These are phyloP conservation scores for Cyclophora albipunctata DNA, from an alignment of 2,888 invertebrate species.

Conservation along the genomic window DNA sequence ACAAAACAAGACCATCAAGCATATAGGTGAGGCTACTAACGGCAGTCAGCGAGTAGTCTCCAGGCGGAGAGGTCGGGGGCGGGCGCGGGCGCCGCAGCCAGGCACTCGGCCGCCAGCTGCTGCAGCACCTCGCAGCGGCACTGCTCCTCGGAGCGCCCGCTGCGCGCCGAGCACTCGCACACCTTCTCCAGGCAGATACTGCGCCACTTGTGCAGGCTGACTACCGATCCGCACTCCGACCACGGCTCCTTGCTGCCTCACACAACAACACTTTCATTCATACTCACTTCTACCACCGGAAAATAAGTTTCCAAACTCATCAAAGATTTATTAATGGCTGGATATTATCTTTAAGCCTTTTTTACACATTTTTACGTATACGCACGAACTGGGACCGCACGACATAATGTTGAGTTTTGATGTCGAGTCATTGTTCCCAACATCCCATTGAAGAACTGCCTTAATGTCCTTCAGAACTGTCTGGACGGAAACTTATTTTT, in stretches of 20 bases:
- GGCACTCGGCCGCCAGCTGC: slow-evolving; percentile 83
- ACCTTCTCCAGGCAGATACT: slow-evolving; percentile 84
- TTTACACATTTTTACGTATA: too few relatives aligned
- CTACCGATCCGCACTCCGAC: slow-evolving; percentile 75
- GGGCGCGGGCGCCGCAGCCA: slow-evolving; percentile 62
- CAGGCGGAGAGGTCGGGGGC: slow-evolving; percentile 80
- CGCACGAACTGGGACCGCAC: too few relatives aligned
- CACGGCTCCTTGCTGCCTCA: slow-evolving; percentile 77
- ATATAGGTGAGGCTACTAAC: slow-evolving; percentile 53
- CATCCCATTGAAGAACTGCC: too few relatives aligned
- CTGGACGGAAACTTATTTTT: too few relatives aligned
- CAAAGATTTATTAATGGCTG: too few relatives aligned
- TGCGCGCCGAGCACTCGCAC: slow-evolving; percentile 81
- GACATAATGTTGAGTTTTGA: too few relatives aligned
- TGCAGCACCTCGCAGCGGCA: slow-evolving; percentile 84
- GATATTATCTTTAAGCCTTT: too few relatives aligned
- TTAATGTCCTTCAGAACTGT: too few relatives aligned
- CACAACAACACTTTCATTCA: not conserved
- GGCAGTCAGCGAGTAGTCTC: slow-evolving; percentile 82
- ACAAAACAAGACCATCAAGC: too few relatives aligned
- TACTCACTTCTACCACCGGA: too few relatives aligned
- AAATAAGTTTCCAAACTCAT: too few relatives aligned
- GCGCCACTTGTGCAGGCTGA: slow-evolving; percentile 81
- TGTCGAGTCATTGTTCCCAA: too few relatives aligned
- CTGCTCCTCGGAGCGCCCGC: slow-evolving; percentile 42